Evolutionary conservation across 2,113 vertebrate genomes (phyloP).

Genomic region (Bos taurus): ARS-UCD2.0 NC_037356.1:45599501-45600000

Average conservation of each 20-base stretch:
- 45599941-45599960: not conserved
- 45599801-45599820: not conserved
- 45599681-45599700: not conserved
- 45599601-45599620: not conserved
- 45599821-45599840: not conserved
- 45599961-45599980: not conserved
- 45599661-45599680: not conserved
- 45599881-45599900: not conserved
- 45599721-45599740: not conserved
- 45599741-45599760: not conserved
- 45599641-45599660: not conserved
- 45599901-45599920: no score
- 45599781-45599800: not conserved
- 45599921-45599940: not conserved
- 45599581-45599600: not conserved
- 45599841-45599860: not conserved
- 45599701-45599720: not conserved
- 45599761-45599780: not conserved
- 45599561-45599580: not conserved
- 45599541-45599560: not conserved
- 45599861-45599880: not conserved
- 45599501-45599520: not conserved
- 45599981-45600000: fast-evolving
- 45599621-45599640: not conserved
- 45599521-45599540: not conserved